Conservation (phyloP, 2,113 vertebrate species). For the Damaliscus lunatus region DNA sequence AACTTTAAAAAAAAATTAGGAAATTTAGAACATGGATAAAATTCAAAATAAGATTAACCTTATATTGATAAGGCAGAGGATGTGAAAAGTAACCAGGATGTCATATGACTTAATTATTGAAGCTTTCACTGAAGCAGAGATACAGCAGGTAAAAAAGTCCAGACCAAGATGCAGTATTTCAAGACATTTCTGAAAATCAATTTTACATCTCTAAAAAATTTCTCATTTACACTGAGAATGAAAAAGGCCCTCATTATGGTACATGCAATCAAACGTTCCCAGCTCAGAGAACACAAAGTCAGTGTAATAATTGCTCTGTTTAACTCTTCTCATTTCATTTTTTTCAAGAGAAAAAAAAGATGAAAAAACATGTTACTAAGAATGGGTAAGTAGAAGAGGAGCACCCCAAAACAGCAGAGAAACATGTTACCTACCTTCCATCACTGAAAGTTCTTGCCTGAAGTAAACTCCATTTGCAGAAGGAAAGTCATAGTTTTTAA, state of each 20-base stretch:
- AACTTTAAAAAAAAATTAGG: background rate
- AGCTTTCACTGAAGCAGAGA: background rate
- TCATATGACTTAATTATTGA: background rate
- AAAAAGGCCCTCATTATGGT: background rate
- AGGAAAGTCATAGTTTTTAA: background rate
- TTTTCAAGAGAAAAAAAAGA: background rate
- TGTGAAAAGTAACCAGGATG: background rate
- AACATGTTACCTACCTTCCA: background rate
- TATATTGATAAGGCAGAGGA: background rate
- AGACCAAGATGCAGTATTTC: background rate
- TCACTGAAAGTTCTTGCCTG: background rate
- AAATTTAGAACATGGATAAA: background rate
- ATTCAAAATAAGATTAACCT: background rate
- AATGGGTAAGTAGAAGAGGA: background rate
- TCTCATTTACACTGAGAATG: background rate
- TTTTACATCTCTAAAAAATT: background rate
- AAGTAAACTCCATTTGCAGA: fast-evolving
- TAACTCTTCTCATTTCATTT: background rate
- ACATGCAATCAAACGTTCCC: background rate
- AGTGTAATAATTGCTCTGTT: background rate
- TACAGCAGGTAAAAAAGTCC: background rate
- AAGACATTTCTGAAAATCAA: background rate
- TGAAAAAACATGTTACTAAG: background rate
- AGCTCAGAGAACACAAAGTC: background rate
- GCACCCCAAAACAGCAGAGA: background rate